Evolutionary conservation across 2,113 vertebrate genomes (phyloP), one percentile per base, ranked within the genome.

Genomic region (Trematomus loennbergii): DNA sequence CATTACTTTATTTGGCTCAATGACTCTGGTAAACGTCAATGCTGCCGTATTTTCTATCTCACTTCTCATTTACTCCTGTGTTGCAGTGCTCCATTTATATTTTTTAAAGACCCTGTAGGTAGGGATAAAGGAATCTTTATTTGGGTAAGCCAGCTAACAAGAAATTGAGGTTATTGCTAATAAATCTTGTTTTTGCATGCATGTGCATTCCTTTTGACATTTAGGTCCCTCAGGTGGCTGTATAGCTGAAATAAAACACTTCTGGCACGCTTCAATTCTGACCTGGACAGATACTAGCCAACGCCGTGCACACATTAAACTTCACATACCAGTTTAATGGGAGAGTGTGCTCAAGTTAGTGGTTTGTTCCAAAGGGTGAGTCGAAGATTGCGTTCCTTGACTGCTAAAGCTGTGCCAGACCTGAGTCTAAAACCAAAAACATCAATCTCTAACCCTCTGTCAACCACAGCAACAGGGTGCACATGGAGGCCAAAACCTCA

Each of bases 181-280:
- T 87, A 88, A 92, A 92, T 83, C 69, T 16, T 29, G 15, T 72
- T 87, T 85, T 75, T 36, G 4, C 53, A 52, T 62, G 77, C 68
- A 73, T 5, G 72, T 66, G 66, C 80, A 76, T 91, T 87, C 65
- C 59, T 83, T 59, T 68, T 84, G 75, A 79, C 65, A 72, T 68
- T 72, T 12, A 15, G 60, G 60, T 88, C 87, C 84, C 86, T 76
- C 15, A 61, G 81, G 82, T 81, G 54, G 50, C 72, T 25, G 74
- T 79, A 59, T 87, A 84, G 20, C 40, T 62, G 45, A 60, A 79
- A 82, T 61, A 57, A 57, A 54, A 73, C 5, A 12, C 78, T 71
- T 70, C 52, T 77, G 85, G 60, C 79, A 76, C 16, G 9, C 69
- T 82, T 59, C 68, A 59, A 8, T 61, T 58, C 57, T 69, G 13